Evolutionary conservation across 1,140 invertebrate species (phyloP).

Genomic region (Agrypnia vestita): DNA sequence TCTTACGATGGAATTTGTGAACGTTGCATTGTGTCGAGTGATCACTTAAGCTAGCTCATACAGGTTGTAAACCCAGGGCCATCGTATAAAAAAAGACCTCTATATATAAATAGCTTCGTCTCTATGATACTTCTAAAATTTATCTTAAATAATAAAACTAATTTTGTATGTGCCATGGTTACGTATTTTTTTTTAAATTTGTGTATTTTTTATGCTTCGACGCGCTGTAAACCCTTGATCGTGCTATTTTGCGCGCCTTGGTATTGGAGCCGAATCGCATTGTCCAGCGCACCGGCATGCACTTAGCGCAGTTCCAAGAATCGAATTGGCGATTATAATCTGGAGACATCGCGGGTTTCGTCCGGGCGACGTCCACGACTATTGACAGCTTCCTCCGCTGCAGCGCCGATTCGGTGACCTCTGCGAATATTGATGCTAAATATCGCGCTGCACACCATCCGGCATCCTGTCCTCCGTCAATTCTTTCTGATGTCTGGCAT

Average conservation of each 20-base stretch:
- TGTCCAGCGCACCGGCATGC: constrained; percentile 1
- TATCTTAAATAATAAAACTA: too few relatives aligned
- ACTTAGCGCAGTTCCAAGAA: neutral
- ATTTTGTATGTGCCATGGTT: too few relatives aligned
- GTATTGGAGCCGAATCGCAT: constrained; percentile 10
- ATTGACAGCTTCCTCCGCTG: neutral
- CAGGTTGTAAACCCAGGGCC: too few relatives aligned
- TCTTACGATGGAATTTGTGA: too few relatives aligned
- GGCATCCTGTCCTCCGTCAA: neutral
- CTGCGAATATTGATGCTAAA: constrained; percentile 21
- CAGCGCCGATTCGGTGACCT: neutral
- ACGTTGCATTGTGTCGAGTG: too few relatives aligned
- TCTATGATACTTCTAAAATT: too few relatives aligned
- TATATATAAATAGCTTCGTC: too few relatives aligned
- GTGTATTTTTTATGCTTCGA: too few relatives aligned
- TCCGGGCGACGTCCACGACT: neutral
- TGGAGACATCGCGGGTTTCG: neutral
- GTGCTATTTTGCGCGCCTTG: neutral
- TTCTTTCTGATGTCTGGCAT: neutral
- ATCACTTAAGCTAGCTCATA: too few relatives aligned
- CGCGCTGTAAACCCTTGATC: too few relatives aligned
- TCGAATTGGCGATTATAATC: constrained; percentile 10
- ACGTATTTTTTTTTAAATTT: too few relatives aligned
- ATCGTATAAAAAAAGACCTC: too few relatives aligned
- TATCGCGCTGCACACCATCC: neutral